Base-by-base conservation (phyloP, 2,888 invertebrate species). In the Aphidoletes aphidimyza region DNA sequence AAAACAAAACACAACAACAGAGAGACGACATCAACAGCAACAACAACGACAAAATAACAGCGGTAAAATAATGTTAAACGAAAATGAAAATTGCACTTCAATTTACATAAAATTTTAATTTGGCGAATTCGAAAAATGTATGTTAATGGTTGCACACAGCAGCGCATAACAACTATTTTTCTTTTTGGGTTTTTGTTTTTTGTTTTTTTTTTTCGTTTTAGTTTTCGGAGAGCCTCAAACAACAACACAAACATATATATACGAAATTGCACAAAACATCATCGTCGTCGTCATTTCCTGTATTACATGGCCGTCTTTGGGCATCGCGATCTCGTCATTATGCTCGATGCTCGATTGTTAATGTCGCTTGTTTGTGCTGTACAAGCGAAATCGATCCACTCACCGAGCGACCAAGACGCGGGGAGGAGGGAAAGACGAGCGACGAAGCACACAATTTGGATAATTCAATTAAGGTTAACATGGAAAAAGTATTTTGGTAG, bases 71-170 rank as follows among this genome's bases (percentile, higher is more conserved):
- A 69, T 69, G 69, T 69, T 69, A 69, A 69, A 69, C 69, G 69
- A 69, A 69, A 69, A 69, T 69, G 69, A 69, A 69, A 69, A 69
- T 69, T 69, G 69, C 69, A 69, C 69, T 69, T 69, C 69, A n/a
- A 69, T 69, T 69, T 69, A 69, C 69, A 69, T 69, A 69, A 69
- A 69, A 69, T 69, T 69, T 69, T 69, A 69, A 69, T 69, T 69
- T 69, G 69, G 69, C 69, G 69, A 69, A 69, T 69, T 69, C 69
- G 69, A 69, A 69, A 69, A 69, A 69, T 69, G 69, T 69, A 69
- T 69, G 69, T 69, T 69, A 69, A 69, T 69, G 69, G 34, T 30
- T 69, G 69, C 69, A 69, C 69, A 69, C 54, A 22, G 54, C 22
- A 54, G 54, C 54, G 54, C 54, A 11, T 30, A 69, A 69, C 69